Evolutionary conservation across 2,113 vertebrate genomes (phyloP), one percentile per base, ranked within the genome.

Genomic region (Grammomys surdaster): DNA sequence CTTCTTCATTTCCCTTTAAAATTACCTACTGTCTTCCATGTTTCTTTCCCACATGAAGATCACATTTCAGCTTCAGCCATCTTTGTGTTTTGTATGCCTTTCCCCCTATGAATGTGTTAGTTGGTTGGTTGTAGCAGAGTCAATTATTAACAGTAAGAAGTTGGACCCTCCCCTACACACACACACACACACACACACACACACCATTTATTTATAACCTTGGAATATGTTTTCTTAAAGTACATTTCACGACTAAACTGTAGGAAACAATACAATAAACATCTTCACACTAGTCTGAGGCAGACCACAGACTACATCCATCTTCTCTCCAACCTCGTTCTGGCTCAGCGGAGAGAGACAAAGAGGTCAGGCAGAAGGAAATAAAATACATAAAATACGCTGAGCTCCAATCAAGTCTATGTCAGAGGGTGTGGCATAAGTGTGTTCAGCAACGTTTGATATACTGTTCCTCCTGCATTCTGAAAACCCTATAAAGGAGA

Each of bases 371-470:
- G 43, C 19, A 93, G 91, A 90, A 26, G 26, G 82, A 96, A 96
- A 95, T 88, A 95, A 95, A 93, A 80, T 85, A 6, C 75, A 95
- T 88, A 95, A 95, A 93, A 70, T 91, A 6, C 63, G 43, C 48
- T 84, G 4, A 76, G 16, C 22, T 84, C n/a, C 40, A 69, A 33
- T 54, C 82, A 91, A 88, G 40, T 86, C 31, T 88, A 1, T 43
- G 31, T 81, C 93, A 54, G 43, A 91, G 58, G 72, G 91, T n/a
- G 56, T 86, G 36, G 51, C 72, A 40, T 81, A 51, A 20, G 16
- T 75, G 33, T 76, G 28, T 78, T 56, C 43, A 89, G 31, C 33
- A 89, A 85, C 70, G 95, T 28, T 67, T 3, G 84, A 76, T 31
- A 56, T 13, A 58, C 8, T 3, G 60, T 90, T 10, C 12, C 70